Evolutionary conservation across 2,888 invertebrate genomes (phyloP).

Genomic region (Morpho achilles): DNA sequence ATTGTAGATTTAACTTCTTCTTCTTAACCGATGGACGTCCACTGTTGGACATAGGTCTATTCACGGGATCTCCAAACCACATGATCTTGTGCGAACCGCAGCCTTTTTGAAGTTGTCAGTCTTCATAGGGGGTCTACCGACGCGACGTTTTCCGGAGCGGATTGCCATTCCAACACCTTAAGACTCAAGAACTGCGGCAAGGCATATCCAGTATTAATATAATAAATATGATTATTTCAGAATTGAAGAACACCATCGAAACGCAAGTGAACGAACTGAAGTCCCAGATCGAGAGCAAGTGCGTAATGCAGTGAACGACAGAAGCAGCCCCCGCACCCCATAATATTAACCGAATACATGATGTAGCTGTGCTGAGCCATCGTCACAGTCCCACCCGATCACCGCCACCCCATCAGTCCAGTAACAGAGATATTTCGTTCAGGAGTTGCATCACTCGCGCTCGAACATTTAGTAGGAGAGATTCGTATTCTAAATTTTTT

Average conservation of each 20-base stretch:
- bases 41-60: too few species aligned
- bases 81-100: too few species aligned
- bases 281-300: constrained; percentile 97
- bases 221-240: constrained; percentile 79
- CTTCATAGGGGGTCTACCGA: too few species aligned
- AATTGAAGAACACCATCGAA: constrained; percentile 98
- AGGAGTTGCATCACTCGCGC: constrained; percentile 56
- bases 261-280: constrained; percentile 98
- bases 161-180: too few species aligned
- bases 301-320: constrained; percentile 92
- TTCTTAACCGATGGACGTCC: too few species aligned
- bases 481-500: constrained; percentile 67
- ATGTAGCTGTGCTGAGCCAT: constrained; percentile 73
- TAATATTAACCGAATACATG: constrained; percentile 62
- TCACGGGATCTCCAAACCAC: too few species aligned
- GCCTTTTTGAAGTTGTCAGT: too few species aligned
- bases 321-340: constrained; percentile 24
- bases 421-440: constrained; percentile 41
- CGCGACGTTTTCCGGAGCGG: too few species aligned
- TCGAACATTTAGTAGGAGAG: constrained; percentile 62
- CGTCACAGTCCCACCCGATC: constrained; percentile 52
- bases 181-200: too few species aligned
- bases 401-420: constrained; percentile 38
- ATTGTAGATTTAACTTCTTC: too few species aligned
- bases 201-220: background rate